phyloP scores from a whole-genome alignment of 2,797 vertebrate genomes.

The Labeo calbasu region DNA sequence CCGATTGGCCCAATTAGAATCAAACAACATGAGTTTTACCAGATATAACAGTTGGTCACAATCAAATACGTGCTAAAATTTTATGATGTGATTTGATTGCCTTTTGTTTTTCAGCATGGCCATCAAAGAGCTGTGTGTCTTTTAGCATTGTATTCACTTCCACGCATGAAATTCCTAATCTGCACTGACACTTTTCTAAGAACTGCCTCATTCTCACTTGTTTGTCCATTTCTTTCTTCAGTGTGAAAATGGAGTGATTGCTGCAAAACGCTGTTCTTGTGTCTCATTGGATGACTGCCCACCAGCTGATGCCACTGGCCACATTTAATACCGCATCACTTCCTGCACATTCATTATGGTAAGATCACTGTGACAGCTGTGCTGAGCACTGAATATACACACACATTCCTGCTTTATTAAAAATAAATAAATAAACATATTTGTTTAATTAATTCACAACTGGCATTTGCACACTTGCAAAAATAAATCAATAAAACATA shows the following conservation, averaged over 20 bases:
- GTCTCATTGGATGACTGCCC: conserved; percentile 40
- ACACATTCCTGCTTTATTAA: neutral
- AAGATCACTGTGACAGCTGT: conserved; percentile 40
- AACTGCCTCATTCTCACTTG: conserved; percentile 7
- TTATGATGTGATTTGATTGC: neutral
- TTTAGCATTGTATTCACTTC: conserved; percentile 16
- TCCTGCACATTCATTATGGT: conserved; percentile 35
- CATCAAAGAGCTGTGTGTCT: neutral
- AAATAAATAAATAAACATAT: neutral
- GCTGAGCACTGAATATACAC: conserved; percentile 6
- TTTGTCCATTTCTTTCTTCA: conserved; percentile 20
- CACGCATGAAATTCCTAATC: neutral
- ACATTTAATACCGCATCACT: conserved; percentile 42
- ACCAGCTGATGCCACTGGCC: conserved; percentile 47
- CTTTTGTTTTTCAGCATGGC: neutral
- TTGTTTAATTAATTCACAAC: neutral
- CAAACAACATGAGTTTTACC: neutral
- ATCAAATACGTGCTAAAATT: conserved; percentile 11
- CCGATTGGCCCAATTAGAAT: neutral
- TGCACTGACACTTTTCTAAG: neutral
- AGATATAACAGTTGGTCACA: neutral
- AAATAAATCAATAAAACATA: neutral
- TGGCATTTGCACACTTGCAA: neutral
- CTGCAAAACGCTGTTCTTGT: conserved; percentile 3
- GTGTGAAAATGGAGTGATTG: conserved; percentile 42